These are phyloP conservation scores for Tupiocoris notatus DNA, from an alignment of 2,888 invertebrate genomes.

Conservation along the genomic window DNA sequence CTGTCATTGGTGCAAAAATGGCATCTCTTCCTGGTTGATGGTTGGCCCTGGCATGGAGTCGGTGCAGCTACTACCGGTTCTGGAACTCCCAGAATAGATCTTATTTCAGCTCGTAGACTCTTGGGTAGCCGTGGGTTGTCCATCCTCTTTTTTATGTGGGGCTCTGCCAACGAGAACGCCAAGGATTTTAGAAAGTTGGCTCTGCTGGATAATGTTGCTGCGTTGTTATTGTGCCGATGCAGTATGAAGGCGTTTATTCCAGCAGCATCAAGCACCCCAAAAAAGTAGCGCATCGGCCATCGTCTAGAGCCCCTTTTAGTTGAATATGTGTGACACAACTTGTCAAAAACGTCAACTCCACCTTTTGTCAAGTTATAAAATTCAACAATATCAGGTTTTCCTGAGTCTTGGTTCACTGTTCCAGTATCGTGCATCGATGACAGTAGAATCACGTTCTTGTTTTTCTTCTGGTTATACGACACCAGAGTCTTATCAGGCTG, in stretches of 20 bases:
- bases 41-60: neutral
- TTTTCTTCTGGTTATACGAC: slow-evolving; percentile 50
- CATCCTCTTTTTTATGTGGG: neutral
- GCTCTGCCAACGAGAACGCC: slow-evolving; percentile 24
- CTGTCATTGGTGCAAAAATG: slow-evolving; percentile 3
- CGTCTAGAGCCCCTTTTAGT: slow-evolving; percentile 9
- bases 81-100: neutral
- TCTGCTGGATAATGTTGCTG: neutral
- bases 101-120: slow-evolving; percentile 19
- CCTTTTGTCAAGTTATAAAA: slow-evolving; percentile 18
- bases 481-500: slow-evolving; percentile 26
- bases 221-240: slow-evolving; percentile 1
- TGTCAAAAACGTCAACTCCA: slow-evolving; percentile 3
- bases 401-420: neutral
- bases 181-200: slow-evolving; percentile 13
- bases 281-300: slow-evolving; percentile 20
- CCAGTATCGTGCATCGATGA: slow-evolving; percentile 38
- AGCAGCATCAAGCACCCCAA: slow-evolving; percentile 3
- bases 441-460: slow-evolving; percentile 33
- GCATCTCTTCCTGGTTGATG: neutral
- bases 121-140: slow-evolving; percentile 5
- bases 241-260: slow-evolving; percentile 1
- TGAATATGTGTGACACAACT: neutral
- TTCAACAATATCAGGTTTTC: neutral
- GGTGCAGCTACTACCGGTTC: neutral